These are phyloP conservation scores for Lobophora halterata DNA, from an alignment of 2,888 invertebrate species.

Conservation along the genomic window DNA sequence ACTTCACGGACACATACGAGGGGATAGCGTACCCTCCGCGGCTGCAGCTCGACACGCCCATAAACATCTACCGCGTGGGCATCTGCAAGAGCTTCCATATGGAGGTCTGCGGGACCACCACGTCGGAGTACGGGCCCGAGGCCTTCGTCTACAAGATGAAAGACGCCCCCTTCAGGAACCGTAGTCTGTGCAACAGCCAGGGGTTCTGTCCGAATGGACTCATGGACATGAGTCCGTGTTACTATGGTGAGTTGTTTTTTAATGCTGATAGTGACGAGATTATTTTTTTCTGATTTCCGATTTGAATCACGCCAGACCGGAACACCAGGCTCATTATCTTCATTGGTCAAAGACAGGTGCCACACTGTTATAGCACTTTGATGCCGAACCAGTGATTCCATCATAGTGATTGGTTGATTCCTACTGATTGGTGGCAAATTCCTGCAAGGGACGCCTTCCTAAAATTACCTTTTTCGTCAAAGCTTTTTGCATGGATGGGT, in stretches of 20 bases:
- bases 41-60: slow-evolving; percentile 70
- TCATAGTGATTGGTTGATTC: too few relatives aligned
- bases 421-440: too few relatives aligned
- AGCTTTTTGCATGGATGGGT: too few relatives aligned
- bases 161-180: slow-evolving; percentile 81
- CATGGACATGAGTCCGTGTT: slow-evolving; percentile 85
- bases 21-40: slow-evolving; percentile 86
- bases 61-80: slow-evolving; percentile 86
- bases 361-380: too few relatives aligned
- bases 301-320: slow-evolving; percentile 1
- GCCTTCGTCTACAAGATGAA: slow-evolving; percentile 82
- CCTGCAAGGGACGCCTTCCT: too few relatives aligned
- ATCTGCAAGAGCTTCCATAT: slow-evolving; percentile 85
- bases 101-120: slow-evolving; percentile 37
- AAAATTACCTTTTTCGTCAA: too few relatives aligned
- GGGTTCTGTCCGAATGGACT: slow-evolving; percentile 67
- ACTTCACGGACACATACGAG: slow-evolving; percentile 86
- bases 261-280: neutral
- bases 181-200: slow-evolving; percentile 63
- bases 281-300: neutral
- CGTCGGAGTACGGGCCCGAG: slow-evolving; percentile 73
- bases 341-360: too few relatives aligned
- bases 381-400: too few relatives aligned
- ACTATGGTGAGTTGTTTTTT: slow-evolving; percentile 78
- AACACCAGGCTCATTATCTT: too few relatives aligned